Evolutionary conservation across 2,113 vertebrate genomes (phyloP).

Genomic region (Hypomesus transpacificus): DNA sequence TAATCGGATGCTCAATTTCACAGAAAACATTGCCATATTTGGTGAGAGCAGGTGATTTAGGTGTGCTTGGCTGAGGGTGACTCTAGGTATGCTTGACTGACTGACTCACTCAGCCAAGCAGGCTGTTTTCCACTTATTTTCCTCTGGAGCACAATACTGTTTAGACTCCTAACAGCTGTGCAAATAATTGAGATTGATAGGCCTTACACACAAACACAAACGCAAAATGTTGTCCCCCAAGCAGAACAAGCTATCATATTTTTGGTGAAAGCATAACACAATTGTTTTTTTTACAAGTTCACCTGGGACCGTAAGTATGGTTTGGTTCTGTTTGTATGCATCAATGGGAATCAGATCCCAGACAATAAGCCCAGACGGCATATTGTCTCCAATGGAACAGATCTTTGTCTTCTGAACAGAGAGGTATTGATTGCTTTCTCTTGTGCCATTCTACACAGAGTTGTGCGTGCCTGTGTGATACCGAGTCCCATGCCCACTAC

Average conservation of each 20-base stretch:
- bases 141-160: conserved; percentile 18
- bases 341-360: no score
- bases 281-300: no score
- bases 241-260: no score
- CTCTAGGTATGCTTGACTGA: conserved; percentile 50
- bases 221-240: no score
- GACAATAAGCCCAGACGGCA: no score
- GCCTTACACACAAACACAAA: background rate
- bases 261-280: no score
- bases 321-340: background rate
- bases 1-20: conserved; percentile 24
- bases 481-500: background rate
- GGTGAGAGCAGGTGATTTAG: background rate
- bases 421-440: no score
- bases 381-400: no score
- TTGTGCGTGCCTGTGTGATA: background rate
- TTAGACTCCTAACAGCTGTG: conserved; percentile 1
- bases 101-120: conserved; percentile 42
- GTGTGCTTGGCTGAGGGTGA: background rate
- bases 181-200: conserved; percentile 6
- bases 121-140: conserved; percentile 9
- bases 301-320: background rate
- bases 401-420: no score
- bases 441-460: no score
- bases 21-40: conserved; percentile 5